Conservation (phyloP, 2,888 invertebrate genomes). For the Luperina nickerlii region DNA sequence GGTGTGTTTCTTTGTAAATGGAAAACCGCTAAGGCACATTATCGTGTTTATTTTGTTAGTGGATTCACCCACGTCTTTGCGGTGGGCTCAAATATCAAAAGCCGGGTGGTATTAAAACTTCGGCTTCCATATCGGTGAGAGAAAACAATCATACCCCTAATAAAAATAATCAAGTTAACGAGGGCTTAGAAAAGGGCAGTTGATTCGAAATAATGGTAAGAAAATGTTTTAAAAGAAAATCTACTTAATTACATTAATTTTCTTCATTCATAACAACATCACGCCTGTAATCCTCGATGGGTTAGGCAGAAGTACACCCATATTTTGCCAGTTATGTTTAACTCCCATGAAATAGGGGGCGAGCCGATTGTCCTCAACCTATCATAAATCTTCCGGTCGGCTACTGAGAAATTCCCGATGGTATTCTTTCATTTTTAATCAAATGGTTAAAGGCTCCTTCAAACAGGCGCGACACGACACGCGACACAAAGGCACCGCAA, state of each 20-base stretch:
- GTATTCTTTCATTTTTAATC: neutral
- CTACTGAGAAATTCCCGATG: neutral
- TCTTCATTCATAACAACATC: neutral
- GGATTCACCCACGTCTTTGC: constrained; percentile 10
- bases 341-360: neutral
- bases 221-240: too few species aligned
- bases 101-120: constrained; percentile 14
- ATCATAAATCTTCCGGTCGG: neutral
- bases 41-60: constrained; percentile 10
- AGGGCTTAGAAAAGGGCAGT: neutral
- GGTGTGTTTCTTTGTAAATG: constrained; percentile 1
- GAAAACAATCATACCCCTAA: constrained; percentile 19
- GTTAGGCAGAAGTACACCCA: neutral
- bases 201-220: constrained; percentile 3
- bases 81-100: constrained; percentile 14
- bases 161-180: constrained; percentile 16
- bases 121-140: constrained; percentile 5
- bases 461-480: too few species aligned
- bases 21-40: neutral
- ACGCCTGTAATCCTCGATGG: neutral
- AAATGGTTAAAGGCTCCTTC: too few species aligned
- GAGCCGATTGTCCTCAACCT: neutral
- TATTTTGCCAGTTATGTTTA: neutral
- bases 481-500: too few species aligned
- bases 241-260: neutral